phyloP scores from a whole-genome alignment of 2,888 invertebrate species.

The Chrysolina haemoptera region DNA sequence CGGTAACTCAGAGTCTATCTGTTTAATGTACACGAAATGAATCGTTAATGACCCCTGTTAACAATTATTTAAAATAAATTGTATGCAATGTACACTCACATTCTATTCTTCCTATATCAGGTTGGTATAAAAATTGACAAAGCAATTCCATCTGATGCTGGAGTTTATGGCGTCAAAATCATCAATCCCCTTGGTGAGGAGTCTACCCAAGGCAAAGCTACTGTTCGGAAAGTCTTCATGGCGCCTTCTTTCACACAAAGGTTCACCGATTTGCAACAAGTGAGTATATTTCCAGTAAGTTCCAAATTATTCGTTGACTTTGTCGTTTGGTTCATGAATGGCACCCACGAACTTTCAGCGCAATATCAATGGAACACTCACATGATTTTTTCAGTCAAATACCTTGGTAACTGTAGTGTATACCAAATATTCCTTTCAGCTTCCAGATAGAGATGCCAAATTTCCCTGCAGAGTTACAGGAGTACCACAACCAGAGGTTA shows the following conservation, averaged over 20 bases:
- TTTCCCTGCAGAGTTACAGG: constrained; percentile 87
- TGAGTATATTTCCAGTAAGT: constrained; percentile 55
- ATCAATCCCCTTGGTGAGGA: constrained; percentile 86
- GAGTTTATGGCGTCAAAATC: constrained; percentile 83
- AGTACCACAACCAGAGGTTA: constrained; percentile 86
- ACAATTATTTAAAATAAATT: too few species aligned
- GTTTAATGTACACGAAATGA: too few species aligned
- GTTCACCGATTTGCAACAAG: constrained; percentile 79
- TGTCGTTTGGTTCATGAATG: not conserved
- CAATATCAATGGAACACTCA: too few species aligned
- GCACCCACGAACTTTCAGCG: not conserved
- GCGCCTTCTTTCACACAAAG: constrained; percentile 86
- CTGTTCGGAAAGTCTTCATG: constrained; percentile 85
- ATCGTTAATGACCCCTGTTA: too few species aligned
- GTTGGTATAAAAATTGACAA: constrained; percentile 83
- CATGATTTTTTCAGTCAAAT: too few species aligned
- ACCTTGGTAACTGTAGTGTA: too few species aligned
- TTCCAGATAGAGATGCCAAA: constrained; percentile 85
- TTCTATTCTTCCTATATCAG: constrained; percentile 62
- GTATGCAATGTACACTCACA: too few species aligned
- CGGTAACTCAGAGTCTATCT: too few species aligned
- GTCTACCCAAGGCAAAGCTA: constrained; percentile 78
- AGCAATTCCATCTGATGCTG: constrained; percentile 81
- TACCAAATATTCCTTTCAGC: constrained; percentile 65
- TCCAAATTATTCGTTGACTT: not conserved